A percentile compares a stretch with the other conserved stretches of the same genome.
Evolutionary conservation across 2,113 vertebrate genomes (phyloP).

Genomic region (Toxotes chatareus): DNA sequence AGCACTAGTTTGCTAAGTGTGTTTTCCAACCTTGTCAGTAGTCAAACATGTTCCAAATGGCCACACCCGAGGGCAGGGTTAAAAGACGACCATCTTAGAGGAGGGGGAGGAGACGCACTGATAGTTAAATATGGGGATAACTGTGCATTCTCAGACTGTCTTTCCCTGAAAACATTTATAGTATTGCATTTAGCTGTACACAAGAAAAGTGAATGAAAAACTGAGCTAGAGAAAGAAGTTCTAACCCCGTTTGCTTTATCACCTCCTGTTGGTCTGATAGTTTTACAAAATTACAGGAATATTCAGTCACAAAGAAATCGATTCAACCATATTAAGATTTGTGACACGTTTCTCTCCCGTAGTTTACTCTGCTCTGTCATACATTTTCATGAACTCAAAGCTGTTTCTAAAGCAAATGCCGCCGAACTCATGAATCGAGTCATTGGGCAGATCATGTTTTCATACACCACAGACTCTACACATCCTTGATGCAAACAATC

Average conservation of each 20-base stretch:
- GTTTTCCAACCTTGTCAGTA: background rate
- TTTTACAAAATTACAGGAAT: background rate
- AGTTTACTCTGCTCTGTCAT: background rate
- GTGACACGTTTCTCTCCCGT: background rate
- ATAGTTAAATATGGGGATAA: background rate
- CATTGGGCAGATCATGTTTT: background rate
- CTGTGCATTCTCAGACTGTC: background rate
- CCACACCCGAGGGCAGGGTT: background rate
- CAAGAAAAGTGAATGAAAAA: background rate
- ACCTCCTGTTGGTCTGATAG: background rate
- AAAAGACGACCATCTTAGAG: background rate
- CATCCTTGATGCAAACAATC: conserved; percentile 31
- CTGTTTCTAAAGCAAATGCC: background rate
- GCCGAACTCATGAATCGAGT: background rate
- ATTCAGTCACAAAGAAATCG: background rate
- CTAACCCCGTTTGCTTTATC: no score
- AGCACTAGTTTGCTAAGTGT: background rate
- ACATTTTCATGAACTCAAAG: no score
- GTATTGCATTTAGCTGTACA: background rate
- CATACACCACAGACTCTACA: background rate
- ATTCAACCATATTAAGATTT: background rate
- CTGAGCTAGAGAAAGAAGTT: background rate
- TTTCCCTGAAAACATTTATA: background rate
- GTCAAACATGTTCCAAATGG: background rate
- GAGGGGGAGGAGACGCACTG: background rate